A percentile compares a stretch with the other conserved stretches of the same genome.
Evolutionary conservation across 1,140 invertebrate genomes (phyloP).

Genomic region (Zaprionus camerounensis): DNA sequence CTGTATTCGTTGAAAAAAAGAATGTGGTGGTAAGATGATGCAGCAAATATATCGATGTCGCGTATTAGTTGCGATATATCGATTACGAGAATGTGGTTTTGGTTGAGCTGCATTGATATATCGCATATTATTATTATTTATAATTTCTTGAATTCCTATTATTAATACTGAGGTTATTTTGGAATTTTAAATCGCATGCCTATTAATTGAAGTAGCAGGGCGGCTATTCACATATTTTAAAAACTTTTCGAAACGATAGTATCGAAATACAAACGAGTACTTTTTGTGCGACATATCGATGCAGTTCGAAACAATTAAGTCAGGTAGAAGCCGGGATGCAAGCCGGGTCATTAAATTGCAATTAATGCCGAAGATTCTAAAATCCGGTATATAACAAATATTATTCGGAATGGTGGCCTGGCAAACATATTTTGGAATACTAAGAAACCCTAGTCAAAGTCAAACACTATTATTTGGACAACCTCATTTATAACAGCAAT

Average conservation of each 20-base stretch:
- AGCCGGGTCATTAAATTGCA: slow-evolving; percentile 1
- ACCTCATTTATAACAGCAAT: background rate
- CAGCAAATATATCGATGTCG: slow-evolving; percentile 28
- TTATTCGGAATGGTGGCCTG: background rate
- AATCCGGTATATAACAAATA: background rate
- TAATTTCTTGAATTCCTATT: background rate
- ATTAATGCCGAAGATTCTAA: background rate
- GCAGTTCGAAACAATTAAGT: background rate
- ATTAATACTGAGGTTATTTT: background rate
- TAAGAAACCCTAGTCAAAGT: background rate
- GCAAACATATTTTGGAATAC: background rate
- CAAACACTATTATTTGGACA: background rate
- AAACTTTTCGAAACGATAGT: background rate
- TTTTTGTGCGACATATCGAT: slow-evolving; percentile 1
- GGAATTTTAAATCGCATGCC: background rate
- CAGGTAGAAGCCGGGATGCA: background rate
- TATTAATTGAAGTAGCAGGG: background rate
- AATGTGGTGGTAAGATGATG: slow-evolving; percentile 32
- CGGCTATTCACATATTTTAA: background rate
- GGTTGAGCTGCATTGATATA: background rate
- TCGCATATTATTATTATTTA: slow-evolving; percentile 7
- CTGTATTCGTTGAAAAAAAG: slow-evolving; percentile 41
- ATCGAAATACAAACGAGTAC: slow-evolving; percentile 5
- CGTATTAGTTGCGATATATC: background rate
- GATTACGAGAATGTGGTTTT: background rate